Percentiles rank a stretch among this genome's conserved stretches.
Conservation (phyloP, 2,797 vertebrate species). For the Emydoidea blandingii region DNA sequence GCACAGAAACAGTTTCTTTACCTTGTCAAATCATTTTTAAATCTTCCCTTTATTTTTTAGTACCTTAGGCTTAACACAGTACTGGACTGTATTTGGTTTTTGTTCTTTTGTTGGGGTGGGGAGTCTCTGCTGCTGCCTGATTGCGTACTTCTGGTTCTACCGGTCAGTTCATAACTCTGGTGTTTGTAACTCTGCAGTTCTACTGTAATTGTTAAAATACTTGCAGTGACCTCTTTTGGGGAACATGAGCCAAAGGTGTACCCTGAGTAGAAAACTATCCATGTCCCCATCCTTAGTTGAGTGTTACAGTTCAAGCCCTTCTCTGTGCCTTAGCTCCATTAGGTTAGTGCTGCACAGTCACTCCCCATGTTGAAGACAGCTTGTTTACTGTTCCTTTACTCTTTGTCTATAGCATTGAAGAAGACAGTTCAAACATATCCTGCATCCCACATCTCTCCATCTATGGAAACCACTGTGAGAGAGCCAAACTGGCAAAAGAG, state of each 20-base stretch:
- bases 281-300: neutral
- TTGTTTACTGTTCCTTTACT: neutral
- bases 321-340: neutral
- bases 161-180: too few relatives aligned
- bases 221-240: neutral
- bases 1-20: too few relatives aligned
- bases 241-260: neutral
- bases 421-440: conserved; percentile 57
- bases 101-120: too few relatives aligned
- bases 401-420: conserved; percentile 45
- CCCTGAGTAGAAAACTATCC: neutral
- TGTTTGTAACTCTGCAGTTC: too few relatives aligned
- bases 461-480: conserved; percentile 48
- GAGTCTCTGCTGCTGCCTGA: too few relatives aligned
- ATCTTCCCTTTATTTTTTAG: too few relatives aligned
- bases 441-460: conserved; percentile 56
- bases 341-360: neutral
- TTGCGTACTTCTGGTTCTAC: too few relatives aligned
- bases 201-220: neutral
- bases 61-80: too few relatives aligned
- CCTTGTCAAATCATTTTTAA: too few relatives aligned
- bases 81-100: too few relatives aligned
- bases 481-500: conserved; percentile 63
- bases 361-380: neutral
- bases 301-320: neutral